Conservation (phyloP, 2,888 invertebrate genomes). For the Therioaphis trifolii region DNA sequence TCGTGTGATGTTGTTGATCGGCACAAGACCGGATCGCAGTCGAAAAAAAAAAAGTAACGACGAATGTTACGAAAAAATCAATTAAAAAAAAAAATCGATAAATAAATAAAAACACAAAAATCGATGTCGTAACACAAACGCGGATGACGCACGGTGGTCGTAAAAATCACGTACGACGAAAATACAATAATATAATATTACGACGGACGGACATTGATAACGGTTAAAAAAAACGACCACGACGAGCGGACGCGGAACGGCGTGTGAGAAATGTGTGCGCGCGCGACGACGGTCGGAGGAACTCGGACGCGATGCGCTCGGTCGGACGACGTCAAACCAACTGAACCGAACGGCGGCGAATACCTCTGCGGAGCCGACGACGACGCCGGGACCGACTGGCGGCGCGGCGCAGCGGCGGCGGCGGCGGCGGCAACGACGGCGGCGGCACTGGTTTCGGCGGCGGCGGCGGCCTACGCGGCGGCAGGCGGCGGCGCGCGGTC, state of each 20-base stretch:
- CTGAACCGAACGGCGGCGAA: conserved; percentile 23
- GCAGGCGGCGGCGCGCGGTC: conserved; percentile 24
- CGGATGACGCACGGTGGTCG: neutral
- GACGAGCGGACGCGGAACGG: neutral
- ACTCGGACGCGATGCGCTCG: neutral
- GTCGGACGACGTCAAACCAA: conserved; percentile 39
- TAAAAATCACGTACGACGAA: neutral
- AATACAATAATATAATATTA: neutral
- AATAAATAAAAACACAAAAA: too few species aligned
- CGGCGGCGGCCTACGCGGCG: neutral
- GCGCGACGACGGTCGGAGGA: neutral
- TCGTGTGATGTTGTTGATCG: neutral
- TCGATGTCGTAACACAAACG: neutral
- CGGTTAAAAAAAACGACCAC: neutral
- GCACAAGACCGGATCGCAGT: too few species aligned
- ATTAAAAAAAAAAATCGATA: too few species aligned
- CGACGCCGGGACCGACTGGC: neutral
- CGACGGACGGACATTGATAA: too few species aligned
- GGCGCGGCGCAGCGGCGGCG: neutral
- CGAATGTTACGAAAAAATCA: too few species aligned
- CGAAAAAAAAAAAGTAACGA: too few species aligned
- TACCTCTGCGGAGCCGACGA: neutral
- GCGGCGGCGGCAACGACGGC: conserved; percentile 16
- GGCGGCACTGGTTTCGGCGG: conserved; percentile 52
- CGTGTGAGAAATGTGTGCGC: neutral